Conservation (phyloP, 2,797 vertebrate genomes). For the Cygnus olor region DNA sequence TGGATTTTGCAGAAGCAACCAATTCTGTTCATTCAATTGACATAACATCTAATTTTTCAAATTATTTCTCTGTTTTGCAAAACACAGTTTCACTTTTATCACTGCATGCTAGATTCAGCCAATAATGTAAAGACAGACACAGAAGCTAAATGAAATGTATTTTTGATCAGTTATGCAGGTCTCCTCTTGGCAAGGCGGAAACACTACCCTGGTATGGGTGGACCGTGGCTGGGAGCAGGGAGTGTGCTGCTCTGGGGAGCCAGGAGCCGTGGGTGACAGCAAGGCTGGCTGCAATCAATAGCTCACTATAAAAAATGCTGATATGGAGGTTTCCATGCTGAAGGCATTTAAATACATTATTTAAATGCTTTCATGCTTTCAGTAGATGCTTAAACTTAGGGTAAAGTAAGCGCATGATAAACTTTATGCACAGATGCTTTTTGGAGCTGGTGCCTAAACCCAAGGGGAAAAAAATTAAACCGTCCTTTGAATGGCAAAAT, state of each 20-base stretch:
- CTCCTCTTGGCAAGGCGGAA: neutral
- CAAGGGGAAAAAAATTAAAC: neutral
- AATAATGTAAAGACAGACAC: neutral
- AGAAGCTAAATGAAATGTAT: neutral
- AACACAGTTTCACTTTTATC: neutral
- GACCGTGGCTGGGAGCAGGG: neutral
- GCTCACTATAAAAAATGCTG: slow-evolving; percentile 14
- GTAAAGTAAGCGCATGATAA: neutral
- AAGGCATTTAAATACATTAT: neutral
- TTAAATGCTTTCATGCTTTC: neutral
- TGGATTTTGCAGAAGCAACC: neutral
- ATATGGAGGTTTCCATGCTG: neutral
- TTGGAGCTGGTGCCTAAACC: neutral
- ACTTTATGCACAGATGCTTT: neutral
- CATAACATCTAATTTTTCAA: rapidly evolving
- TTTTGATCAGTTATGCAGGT: neutral
- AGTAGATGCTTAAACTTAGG: neutral
- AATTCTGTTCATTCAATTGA: neutral
- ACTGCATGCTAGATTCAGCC: neutral
- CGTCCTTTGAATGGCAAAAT: neutral
- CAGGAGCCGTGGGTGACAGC: neutral
- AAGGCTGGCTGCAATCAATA: neutral
- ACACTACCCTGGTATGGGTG: rapidly evolving
- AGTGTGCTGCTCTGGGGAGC: neutral
- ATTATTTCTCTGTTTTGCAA: neutral